Percentiles rank a stretch among this genome's conserved stretches.
Conservation (phyloP, 2,113 vertebrate species). For the Geococcyx californianus region DNA sequence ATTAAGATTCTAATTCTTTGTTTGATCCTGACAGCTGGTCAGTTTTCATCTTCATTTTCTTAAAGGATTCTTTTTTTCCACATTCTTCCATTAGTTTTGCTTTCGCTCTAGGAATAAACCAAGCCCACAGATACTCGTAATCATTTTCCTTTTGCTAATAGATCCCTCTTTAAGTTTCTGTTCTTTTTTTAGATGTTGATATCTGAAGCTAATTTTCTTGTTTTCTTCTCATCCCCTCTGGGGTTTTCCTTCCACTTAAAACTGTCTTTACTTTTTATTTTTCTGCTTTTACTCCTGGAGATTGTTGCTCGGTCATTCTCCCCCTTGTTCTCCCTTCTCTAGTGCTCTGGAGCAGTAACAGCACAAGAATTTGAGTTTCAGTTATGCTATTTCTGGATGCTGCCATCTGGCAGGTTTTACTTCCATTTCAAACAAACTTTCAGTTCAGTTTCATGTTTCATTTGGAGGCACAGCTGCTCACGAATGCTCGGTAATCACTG, state of each 20-base stretch:
- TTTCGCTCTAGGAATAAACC: not conserved
- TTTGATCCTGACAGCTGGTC: not conserved
- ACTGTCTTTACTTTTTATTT: not conserved
- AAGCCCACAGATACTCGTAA: not conserved
- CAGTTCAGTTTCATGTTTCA: constrained; percentile 15
- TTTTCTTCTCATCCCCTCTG: not conserved
- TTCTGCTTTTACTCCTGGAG: not conserved
- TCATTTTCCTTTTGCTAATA: not conserved
- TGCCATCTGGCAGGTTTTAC: constrained; percentile 49
- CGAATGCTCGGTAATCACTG: constrained; percentile 35
- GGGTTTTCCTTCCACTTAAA: not conserved
- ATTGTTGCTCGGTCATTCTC: not conserved
- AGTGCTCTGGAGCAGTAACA: not conserved
- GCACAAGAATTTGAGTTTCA: not conserved
- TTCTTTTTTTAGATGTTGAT: not conserved
- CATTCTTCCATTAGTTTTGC: not conserved
- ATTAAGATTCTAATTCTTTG: not conserved
- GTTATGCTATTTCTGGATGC: constrained; percentile 28
- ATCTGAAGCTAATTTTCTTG: not conserved
- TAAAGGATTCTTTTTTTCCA: not conserved
- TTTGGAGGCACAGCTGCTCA: constrained; percentile 52
- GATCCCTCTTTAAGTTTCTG: not conserved
- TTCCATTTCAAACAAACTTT: constrained; percentile 55
- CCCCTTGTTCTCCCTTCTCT: not conserved
- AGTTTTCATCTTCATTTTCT: not conserved